Evolutionary conservation across 1,140 invertebrate species (phyloP).

Genomic region (Phymorhynchus buccinoides): DNA sequence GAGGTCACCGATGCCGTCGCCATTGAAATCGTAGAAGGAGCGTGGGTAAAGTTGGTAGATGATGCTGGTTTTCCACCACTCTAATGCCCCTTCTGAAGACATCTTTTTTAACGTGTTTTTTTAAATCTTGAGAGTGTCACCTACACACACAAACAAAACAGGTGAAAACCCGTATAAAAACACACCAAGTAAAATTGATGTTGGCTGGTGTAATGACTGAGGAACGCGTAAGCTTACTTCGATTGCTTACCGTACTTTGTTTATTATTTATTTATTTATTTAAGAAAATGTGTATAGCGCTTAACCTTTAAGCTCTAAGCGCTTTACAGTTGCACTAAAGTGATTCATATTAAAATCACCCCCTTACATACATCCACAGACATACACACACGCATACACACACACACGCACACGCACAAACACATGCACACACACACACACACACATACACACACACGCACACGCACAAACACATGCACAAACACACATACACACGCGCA

Average conservation of each 20-base stretch:
- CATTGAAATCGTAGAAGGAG: constrained; percentile 85
- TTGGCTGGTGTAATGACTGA: not conserved
- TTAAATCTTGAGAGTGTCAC: not conserved
- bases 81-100: constrained; percentile 42
- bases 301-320: no score
- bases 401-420: not conserved
- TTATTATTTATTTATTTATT: no score
- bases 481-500: not conserved
- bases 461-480: not conserved
- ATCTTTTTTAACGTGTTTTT: not conserved
- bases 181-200: not conserved
- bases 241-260: not conserved
- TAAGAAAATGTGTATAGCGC: no score
- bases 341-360: not conserved
- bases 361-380: not conserved
- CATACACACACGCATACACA: constrained; percentile 2
- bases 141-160: not conserved
- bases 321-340: not conserved
- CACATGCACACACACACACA: not conserved
- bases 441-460: not conserved
- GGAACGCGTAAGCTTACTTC: not conserved
- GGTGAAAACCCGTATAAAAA: no score
- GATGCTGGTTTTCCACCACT: constrained; percentile 83
- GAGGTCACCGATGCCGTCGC: constrained; percentile 84
- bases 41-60: constrained; percentile 86